Evolutionary conservation across 1,140 invertebrate genomes (phyloP).

Genomic region (Cheumatopsyche charites): DNA sequence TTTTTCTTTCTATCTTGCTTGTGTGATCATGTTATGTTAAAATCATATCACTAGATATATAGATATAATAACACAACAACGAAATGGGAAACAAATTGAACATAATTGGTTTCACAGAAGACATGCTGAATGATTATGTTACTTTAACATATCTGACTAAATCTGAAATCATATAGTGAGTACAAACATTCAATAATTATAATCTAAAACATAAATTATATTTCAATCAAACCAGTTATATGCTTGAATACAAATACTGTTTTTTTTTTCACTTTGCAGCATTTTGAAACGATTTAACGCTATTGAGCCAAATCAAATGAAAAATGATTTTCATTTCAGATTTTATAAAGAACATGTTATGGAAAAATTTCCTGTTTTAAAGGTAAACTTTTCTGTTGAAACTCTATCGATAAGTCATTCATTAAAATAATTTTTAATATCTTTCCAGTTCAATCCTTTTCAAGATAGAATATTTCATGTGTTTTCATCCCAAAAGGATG

Average conservation of each 20-base stretch:
- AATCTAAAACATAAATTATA: constrained; percentile 23
- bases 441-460: constrained; percentile 74
- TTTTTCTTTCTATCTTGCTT: too few species aligned
- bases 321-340: constrained; percentile 58
- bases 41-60: not conserved
- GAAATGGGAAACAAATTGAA: constrained; percentile 59
- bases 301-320: constrained; percentile 55
- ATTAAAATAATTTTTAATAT: constrained; percentile 15
- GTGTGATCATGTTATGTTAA: too few species aligned
- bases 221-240: not conserved
- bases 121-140: constrained; percentile 63
- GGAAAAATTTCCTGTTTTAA: constrained; percentile 62
- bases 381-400: constrained; percentile 52
- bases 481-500: constrained; percentile 72
- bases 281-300: constrained; percentile 63
- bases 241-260: not conserved
- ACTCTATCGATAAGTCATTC: constrained; percentile 9
- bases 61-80: constrained; percentile 1
- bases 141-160: constrained; percentile 64
- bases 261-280: constrained; percentile 50
- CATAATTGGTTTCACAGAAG: constrained; percentile 60
- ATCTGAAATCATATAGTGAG: constrained; percentile 65
- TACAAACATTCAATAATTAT: constrained; percentile 38
- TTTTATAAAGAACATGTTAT: constrained; percentile 59
- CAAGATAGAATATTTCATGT: constrained; percentile 70